phyloP scores from a whole-genome alignment of 2,888 invertebrate genomes.

The Drosophila monieri region DNA sequence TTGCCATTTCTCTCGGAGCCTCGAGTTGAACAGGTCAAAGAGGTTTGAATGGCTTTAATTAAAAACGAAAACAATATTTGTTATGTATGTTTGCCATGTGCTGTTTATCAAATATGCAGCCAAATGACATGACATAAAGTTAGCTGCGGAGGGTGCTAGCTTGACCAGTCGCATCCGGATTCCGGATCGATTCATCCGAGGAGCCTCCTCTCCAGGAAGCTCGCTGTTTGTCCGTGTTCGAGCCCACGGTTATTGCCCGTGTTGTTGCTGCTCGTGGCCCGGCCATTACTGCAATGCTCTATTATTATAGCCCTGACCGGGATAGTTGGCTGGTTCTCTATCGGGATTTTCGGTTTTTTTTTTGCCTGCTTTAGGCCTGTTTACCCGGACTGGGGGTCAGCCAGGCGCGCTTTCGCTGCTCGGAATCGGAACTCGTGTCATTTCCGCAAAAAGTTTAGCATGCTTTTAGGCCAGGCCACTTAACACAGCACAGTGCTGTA shows the following conservation, averaged over 20 bases:
- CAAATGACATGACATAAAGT: slow-evolving; percentile 48
- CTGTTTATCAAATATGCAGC: slow-evolving; percentile 20
- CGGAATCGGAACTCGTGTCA: slow-evolving; percentile 73
- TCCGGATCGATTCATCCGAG: slow-evolving; percentile 39
- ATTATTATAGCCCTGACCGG: slow-evolving; percentile 54
- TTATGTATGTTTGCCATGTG: slow-evolving; percentile 7
- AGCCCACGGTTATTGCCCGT: slow-evolving; percentile 29
- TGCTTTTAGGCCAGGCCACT: slow-evolving; percentile 71
- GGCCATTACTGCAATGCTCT: slow-evolving; percentile 50
- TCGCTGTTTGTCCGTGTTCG: slow-evolving; percentile 46
- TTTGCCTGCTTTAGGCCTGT: slow-evolving; percentile 8
- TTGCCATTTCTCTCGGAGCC: slow-evolving; percentile 19
- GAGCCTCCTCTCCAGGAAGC: slow-evolving; percentile 41
- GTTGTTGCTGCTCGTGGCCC: slow-evolving; percentile 16
- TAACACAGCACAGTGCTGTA: slow-evolving; percentile 48
- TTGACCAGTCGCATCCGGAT: background rate
- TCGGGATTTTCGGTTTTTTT: background rate
- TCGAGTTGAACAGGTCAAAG: slow-evolving; percentile 18
- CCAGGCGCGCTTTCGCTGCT: slow-evolving; percentile 47
- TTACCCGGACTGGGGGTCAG: slow-evolving; percentile 37
- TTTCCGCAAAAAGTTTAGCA: slow-evolving; percentile 75
- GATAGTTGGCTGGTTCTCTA: slow-evolving; percentile 7
- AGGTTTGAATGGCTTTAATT: slow-evolving; percentile 48
- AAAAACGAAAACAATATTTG: slow-evolving; percentile 43
- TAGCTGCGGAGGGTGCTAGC: background rate